These are phyloP conservation scores for Pemphredon lugubris DNA, from an alignment of 2,888 invertebrate species.

Conservation along the genomic window DNA sequence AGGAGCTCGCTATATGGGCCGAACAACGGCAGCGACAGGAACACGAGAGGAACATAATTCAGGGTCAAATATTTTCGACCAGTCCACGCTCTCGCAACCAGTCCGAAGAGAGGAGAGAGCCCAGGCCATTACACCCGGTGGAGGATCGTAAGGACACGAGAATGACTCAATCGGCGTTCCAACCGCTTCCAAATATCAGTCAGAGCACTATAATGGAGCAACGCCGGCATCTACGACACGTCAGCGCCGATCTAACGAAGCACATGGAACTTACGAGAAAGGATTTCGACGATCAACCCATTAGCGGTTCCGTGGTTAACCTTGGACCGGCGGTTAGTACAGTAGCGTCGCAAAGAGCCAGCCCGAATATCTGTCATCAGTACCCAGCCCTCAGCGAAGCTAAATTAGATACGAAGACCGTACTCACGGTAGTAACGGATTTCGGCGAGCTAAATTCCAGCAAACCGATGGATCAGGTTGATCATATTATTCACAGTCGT, in stretches of 20 bases:
- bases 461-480: slow-evolving; percentile 75
- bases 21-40: slow-evolving; percentile 79
- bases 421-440: slow-evolving; percentile 75
- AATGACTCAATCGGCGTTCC: slow-evolving; percentile 75
- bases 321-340: slow-evolving; percentile 69
- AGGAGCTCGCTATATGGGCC: slow-evolving; percentile 78
- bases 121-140: slow-evolving; percentile 53
- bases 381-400: slow-evolving; percentile 76
- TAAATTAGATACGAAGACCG: slow-evolving; percentile 73
- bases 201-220: slow-evolving; percentile 79
- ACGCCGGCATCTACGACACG: slow-evolving; percentile 78
- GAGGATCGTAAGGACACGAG: slow-evolving; percentile 75
- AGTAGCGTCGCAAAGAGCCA: slow-evolving; percentile 73
- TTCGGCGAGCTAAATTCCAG: slow-evolving; percentile 68
- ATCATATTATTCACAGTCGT: slow-evolving; percentile 79
- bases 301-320: slow-evolving; percentile 77
- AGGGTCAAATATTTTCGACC: slow-evolving; percentile 71
- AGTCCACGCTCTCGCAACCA: slow-evolving; percentile 76
- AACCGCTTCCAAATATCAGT: slow-evolving; percentile 78
- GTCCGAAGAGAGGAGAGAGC: slow-evolving; percentile 74
- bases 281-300: slow-evolving; percentile 78
- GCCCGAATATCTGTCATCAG: slow-evolving; percentile 77
- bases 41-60: slow-evolving; percentile 71
- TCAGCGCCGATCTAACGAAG: slow-evolving; percentile 79
- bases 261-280: slow-evolving; percentile 78